phyloP scores from a whole-genome alignment of 1,140 invertebrate genomes.

The Drosophila kanapiae region DNA sequence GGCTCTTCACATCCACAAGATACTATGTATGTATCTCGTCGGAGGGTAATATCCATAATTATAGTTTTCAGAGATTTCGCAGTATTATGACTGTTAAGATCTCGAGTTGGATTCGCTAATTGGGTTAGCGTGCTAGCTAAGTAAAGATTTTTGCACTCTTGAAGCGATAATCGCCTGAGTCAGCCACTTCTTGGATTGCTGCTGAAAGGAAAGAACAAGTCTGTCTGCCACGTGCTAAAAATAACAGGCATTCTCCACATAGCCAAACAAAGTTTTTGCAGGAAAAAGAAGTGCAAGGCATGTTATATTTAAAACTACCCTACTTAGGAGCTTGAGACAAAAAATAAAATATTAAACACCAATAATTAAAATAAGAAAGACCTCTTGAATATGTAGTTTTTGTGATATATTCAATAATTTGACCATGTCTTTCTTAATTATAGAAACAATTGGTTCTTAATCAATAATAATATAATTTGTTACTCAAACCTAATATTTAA shows the following conservation, averaged over 20 bases:
- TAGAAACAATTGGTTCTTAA: too few relatives aligned
- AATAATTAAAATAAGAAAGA: neutral
- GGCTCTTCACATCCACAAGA: conserved; percentile 25
- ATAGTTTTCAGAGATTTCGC: conserved; percentile 24
- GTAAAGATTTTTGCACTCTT: conserved; percentile 28
- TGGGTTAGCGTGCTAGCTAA: conserved; percentile 56
- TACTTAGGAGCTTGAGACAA: neutral
- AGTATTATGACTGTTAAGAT: conserved; percentile 48
- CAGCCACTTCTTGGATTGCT: conserved; percentile 29
- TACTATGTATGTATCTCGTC: conserved; percentile 21
- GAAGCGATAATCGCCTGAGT: conserved; percentile 43
- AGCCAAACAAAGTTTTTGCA: conserved; percentile 19
- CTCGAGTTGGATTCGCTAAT: conserved; percentile 32
- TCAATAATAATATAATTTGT: too few relatives aligned
- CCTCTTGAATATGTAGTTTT: neutral
- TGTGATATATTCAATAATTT: neutral
- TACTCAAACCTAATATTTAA: too few relatives aligned
- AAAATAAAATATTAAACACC: neutral
- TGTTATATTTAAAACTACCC: neutral
- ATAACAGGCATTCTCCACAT: conserved; percentile 45
- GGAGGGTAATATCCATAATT: conserved; percentile 33
- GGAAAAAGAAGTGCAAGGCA: neutral
- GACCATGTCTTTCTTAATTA: too few relatives aligned
- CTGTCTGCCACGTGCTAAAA: conserved; percentile 48
- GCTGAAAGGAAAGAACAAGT: conserved; percentile 16